Conservation (phyloP, 2,797 vertebrate genomes). For the Anguilla obscura region DNA sequence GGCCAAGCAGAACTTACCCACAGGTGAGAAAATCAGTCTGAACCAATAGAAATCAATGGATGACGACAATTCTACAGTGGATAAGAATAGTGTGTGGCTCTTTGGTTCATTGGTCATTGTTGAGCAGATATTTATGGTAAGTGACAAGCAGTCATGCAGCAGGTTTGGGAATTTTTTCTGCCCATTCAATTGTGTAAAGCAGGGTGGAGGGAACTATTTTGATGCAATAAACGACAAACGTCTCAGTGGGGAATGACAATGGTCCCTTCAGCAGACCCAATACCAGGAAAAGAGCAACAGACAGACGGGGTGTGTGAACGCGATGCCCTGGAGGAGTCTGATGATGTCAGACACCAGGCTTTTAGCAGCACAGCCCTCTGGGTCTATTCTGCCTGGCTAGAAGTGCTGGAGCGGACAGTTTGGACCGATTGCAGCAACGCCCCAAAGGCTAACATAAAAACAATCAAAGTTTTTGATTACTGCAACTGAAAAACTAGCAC, state of each 20-base stretch:
- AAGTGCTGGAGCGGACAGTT: neutral
- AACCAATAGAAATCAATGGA: neutral
- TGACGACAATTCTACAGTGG: neutral
- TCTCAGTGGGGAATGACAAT: slow-evolving; percentile 10
- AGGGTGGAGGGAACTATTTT: neutral
- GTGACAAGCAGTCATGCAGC: neutral
- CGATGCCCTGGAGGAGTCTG: neutral
- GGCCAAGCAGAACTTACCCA: neutral
- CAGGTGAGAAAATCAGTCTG: neutral
- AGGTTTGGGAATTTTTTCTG: neutral
- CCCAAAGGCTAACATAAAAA: neutral
- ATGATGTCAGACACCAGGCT: neutral
- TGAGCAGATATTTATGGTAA: slow-evolving; percentile 9
- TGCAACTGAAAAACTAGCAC: neutral
- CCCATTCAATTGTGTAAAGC: slow-evolving; percentile 27
- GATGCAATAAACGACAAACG: neutral
- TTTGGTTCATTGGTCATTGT: neutral
- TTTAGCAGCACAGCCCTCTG: neutral
- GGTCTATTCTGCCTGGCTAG: neutral
- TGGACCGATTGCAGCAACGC: neutral
- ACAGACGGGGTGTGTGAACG: neutral
- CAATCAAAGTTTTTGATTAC: neutral
- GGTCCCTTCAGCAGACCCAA: neutral
- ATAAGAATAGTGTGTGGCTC: neutral
- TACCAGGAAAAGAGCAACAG: neutral